Percentiles rank a stretch among this genome's conserved stretches.
Evolutionary conservation across 2,888 invertebrate species (phyloP).

Genomic region (Eupithecia centaureata): DNA sequence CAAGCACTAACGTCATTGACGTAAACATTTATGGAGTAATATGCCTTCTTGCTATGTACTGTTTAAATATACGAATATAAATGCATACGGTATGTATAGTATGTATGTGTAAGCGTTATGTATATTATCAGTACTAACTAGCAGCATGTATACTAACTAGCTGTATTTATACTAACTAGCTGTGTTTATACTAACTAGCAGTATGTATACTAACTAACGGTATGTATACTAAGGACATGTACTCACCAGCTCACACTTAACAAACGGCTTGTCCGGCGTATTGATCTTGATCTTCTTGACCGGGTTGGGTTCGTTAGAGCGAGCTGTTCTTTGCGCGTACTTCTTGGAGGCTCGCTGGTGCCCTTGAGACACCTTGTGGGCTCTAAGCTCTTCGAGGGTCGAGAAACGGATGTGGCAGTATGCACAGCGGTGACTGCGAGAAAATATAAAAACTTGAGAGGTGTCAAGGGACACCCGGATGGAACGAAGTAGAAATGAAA

Average conservation of each 20-base stretch:
- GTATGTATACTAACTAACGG: background rate
- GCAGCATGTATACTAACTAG: background rate
- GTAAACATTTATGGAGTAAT: too few species aligned
- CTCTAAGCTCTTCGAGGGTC: conserved; percentile 27
- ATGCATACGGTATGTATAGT: too few species aligned
- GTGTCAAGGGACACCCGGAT: too few species aligned
- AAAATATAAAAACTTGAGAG: too few species aligned
- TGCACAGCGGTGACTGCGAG: conserved; percentile 25
- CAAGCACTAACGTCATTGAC: too few species aligned
- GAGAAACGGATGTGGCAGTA: conserved; percentile 31
- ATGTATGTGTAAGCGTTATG: too few species aligned
- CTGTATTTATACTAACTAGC: background rate
- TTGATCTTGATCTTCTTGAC: conserved; percentile 33
- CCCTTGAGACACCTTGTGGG: conserved; percentile 29
- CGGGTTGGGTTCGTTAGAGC: conserved; percentile 28
- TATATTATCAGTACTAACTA: background rate
- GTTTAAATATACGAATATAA: too few species aligned
- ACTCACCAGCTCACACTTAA: conserved; percentile 33
- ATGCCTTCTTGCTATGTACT: too few species aligned
- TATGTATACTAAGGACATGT: background rate
- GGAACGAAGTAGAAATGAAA: too few species aligned
- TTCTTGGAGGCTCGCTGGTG: conserved; percentile 33
- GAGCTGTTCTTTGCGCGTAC: conserved; percentile 26
- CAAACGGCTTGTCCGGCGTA: conserved; percentile 29
- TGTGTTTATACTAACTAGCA: background rate